Conservation (phyloP, 2,888 invertebrate species). For the Amiota communis region DNA sequence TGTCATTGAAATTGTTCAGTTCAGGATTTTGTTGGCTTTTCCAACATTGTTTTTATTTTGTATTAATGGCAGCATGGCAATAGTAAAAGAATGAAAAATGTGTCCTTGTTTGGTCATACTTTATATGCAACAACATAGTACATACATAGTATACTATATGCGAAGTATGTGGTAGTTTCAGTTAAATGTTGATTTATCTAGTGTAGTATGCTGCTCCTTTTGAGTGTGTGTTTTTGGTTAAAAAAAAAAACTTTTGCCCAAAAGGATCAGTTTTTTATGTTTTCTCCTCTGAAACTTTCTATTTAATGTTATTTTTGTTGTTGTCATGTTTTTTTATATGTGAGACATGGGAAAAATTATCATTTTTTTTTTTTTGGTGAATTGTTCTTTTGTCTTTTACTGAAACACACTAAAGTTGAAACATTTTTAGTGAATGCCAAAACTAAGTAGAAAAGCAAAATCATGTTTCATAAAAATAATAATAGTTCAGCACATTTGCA, state of each 20-base stretch:
- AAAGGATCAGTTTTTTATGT: too few relatives aligned
- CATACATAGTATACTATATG: not conserved
- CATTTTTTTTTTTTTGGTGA: not conserved
- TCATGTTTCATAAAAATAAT: too few relatives aligned
- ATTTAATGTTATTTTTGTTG: too few relatives aligned
- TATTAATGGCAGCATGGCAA: too few relatives aligned
- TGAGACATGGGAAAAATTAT: constrained; percentile 5
- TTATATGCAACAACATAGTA: not conserved
- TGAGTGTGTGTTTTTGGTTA: not conserved
- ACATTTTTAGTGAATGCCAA: not conserved
- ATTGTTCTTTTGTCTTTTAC: not conserved
- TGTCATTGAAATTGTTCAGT: not conserved
- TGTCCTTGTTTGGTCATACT: constrained; percentile 4
- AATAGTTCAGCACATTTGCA: too few relatives aligned
- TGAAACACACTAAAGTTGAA: not conserved
- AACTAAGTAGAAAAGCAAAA: too few relatives aligned
- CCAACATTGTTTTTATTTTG: not conserved
- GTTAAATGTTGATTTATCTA: constrained; percentile 20
- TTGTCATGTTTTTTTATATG: constrained; percentile 16
- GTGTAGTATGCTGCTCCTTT: not conserved
- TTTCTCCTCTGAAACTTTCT: too few relatives aligned
- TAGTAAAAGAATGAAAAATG: not conserved
- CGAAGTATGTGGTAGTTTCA: constrained; percentile 1
- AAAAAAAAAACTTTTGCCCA: not conserved
- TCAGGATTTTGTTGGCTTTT: not conserved